phyloP scores from a whole-genome alignment of 2,113 vertebrate species.

The Leptodactylus fuscus region DNA sequence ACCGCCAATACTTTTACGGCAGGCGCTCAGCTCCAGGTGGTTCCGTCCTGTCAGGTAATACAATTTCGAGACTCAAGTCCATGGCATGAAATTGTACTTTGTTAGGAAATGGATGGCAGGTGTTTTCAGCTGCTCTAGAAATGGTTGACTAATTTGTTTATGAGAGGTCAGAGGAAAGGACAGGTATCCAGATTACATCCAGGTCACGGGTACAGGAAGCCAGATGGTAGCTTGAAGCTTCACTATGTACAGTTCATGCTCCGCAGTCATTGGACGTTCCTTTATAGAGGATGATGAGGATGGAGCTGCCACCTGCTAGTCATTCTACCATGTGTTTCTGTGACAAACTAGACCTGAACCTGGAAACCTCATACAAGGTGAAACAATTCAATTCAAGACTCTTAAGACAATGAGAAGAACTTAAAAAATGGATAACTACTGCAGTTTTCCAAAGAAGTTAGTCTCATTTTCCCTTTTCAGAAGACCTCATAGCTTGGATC shows the following conservation, averaged over 20 bases:
- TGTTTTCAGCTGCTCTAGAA: neutral
- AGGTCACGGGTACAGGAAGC: conserved; percentile 16
- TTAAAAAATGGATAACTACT: too few species aligned
- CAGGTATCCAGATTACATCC: neutral
- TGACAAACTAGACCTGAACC: too few species aligned
- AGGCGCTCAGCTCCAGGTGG: neutral
- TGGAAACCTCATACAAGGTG: too few species aligned
- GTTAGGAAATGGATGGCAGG: neutral
- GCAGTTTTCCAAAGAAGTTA: too few species aligned
- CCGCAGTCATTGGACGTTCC: too few species aligned
- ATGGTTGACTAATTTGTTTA: neutral
- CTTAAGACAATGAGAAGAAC: too few species aligned
- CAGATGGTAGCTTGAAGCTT: conserved; percentile 7
- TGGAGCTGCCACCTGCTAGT: too few species aligned
- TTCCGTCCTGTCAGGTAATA: neutral
- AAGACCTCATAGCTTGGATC: too few species aligned
- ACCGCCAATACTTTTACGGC: neutral
- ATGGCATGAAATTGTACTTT: neutral
- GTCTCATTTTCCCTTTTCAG: too few species aligned
- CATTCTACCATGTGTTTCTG: neutral
- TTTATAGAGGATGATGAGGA: too few species aligned
- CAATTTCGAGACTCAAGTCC: neutral
- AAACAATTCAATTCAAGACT: too few species aligned
- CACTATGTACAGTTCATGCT: neutral
- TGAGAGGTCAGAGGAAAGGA: neutral